Evolutionary conservation across 2,888 invertebrate genomes (phyloP), one percentile per base, ranked within the genome.

Genomic region (Cataglyphis cursor): DNA sequence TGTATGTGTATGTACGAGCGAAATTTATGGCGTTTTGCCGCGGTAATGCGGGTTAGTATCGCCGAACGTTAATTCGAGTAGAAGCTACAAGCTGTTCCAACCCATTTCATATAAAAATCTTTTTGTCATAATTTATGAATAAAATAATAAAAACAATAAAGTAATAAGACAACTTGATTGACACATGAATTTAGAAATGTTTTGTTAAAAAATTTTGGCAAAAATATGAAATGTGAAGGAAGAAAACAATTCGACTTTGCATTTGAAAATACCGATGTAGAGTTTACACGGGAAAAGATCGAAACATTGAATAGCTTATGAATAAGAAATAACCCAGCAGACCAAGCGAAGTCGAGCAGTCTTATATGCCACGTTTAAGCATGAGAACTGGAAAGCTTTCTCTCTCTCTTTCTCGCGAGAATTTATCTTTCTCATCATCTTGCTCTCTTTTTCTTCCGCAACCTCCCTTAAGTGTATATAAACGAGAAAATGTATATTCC

Each of bases 331-430:
- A 64, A 6, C 51, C 8, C 21, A 64, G 74, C 74, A 51, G 64
- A 35, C 35, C 74, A 35, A 35, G 65, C 75, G 1, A 75, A 75
- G 75, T 83, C 88, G 74, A 83, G 88, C 88, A 72, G 61, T 51
- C 73, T 65, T 61, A 61, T 61, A 61, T 78, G 62, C 54, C 61
- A 73, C 57, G 72, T 73, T 80, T 64, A 59, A 64, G 44, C 85
- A 86, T 89, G 89, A 84, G 88, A 89, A 89, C 84, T 89, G 87
- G 85, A 75, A 64, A 64, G 64, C 35, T 75, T 35, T 75, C 65
- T 70, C 35, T 64, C 75, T 75, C 65, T 75, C 75, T 74, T 21
- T 51, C 48, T 75, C 65, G 35, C 75, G 18, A 12, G 64, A n/a
- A 4, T 75, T 64, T 74, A n/a, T 65, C 21, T 68, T 35, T 64